Percentiles rank a stretch among this genome's conserved stretches.
phyloP scores from a whole-genome alignment of 2,113 vertebrate species.

The Nycticebus coucang region DNA sequence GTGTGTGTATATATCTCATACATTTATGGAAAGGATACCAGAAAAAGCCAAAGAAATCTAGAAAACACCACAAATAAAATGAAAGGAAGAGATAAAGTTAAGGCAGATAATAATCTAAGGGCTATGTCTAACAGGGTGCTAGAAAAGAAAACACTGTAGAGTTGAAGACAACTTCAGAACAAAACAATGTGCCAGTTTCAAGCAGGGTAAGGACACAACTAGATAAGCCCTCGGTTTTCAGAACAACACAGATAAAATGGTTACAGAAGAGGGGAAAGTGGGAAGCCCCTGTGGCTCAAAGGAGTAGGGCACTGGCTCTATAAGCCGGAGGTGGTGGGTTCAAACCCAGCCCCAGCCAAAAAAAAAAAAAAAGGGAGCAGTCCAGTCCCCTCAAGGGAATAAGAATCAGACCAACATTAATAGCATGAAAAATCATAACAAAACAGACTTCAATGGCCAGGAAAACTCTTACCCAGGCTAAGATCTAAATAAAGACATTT shows the following conservation, averaged over 20 bases:
- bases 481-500: background rate
- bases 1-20: background rate
- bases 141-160: background rate
- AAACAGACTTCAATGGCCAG: background rate
- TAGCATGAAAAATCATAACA: background rate
- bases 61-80: conserved; percentile 38
- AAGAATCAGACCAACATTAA: background rate
- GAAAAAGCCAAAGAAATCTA: background rate
- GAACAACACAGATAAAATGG: background rate
- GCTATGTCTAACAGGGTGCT: background rate
- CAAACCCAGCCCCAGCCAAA: no score
- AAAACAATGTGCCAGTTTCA: background rate
- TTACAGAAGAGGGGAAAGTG: background rate
- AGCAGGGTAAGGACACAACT: background rate
- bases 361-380: no score
- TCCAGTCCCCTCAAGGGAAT: background rate
- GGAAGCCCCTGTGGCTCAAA: no score
- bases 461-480: background rate
- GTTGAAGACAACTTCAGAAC: background rate
- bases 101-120: background rate
- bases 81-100: background rate
- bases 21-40: background rate
- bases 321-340: no score
- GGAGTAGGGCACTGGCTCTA: no score
- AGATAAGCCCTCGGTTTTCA: background rate